Conservation (phyloP, 2,888 invertebrate species). For the Torymus texanus region DNA sequence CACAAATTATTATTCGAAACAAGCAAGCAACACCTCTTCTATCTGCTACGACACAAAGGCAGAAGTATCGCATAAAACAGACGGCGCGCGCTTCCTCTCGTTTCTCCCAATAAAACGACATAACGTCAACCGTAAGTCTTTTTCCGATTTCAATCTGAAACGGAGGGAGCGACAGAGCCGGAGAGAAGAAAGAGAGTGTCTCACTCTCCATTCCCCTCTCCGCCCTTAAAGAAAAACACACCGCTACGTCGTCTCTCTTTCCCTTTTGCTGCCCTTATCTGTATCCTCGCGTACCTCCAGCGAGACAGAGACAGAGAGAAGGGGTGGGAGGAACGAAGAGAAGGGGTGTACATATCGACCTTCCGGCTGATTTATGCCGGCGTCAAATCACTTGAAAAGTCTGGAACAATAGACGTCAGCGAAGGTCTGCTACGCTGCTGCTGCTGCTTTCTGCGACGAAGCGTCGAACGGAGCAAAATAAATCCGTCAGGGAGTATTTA, state of each 20-base stretch:
- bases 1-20: background rate
- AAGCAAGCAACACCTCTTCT: background rate
- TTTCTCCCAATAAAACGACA: slow-evolving; percentile 41
- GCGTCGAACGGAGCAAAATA: slow-evolving; percentile 51
- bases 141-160: slow-evolving; percentile 55
- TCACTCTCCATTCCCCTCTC: background rate
- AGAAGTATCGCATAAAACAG: background rate
- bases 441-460: slow-evolving; percentile 29
- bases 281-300: background rate
- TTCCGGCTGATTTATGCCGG: slow-evolving; percentile 56
- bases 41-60: background rate
- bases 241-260: slow-evolving; percentile 6
- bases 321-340: background rate
- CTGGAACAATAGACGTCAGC: slow-evolving; percentile 55
- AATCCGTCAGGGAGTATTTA: slow-evolving; percentile 56
- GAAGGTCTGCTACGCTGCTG: background rate
- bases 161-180: background rate
- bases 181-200: background rate
- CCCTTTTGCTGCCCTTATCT: background rate
- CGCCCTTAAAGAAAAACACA: slow-evolving; percentile 40
- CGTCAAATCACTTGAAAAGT: slow-evolving; percentile 57
- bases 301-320: background rate
- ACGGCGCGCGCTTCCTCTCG: background rate
- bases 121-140: slow-evolving; percentile 51
- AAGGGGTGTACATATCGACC: slow-evolving; percentile 49